These are phyloP conservation scores for Bubo scandiacus DNA, from an alignment of 2,113 vertebrate genomes.

Conservation along the genomic window DNA sequence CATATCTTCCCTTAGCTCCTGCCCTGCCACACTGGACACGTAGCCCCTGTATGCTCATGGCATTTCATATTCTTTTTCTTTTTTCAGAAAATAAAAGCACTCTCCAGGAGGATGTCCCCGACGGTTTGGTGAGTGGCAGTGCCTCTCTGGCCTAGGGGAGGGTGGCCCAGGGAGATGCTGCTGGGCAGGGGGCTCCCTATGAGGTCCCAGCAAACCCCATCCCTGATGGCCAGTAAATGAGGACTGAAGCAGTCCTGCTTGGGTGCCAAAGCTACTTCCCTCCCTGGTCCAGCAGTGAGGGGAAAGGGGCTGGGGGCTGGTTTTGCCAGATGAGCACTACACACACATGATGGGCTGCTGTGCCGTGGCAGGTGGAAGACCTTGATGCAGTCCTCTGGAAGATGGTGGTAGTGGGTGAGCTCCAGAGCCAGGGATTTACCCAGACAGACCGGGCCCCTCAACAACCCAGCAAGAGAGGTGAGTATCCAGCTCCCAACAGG, in stretches of 20 bases:
- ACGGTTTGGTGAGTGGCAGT: not conserved
- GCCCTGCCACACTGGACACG: too few relatives aligned
- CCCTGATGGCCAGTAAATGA: not conserved
- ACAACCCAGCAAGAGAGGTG: conserved; percentile 79
- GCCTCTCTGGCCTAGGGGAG: not conserved
- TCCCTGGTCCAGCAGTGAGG: not conserved
- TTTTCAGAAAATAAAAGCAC: not conserved
- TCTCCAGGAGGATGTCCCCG: not conserved
- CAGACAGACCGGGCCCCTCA: conserved; percentile 72
- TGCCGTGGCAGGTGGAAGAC: conserved; percentile 68
- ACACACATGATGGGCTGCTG: fast-evolving
- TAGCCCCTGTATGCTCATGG: not conserved
- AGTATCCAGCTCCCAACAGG: not conserved
- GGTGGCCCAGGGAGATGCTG: fast-evolving
- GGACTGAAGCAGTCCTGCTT: not conserved
- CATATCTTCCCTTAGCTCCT: not conserved
- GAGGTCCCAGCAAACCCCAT: not conserved
- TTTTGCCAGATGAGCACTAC: not conserved
- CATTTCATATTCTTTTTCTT: not conserved
- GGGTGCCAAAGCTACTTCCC: not conserved
- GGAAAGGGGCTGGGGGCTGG: not conserved
- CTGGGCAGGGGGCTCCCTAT: not conserved
- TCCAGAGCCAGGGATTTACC: conserved; percentile 72
- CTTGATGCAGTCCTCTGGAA: conserved; percentile 73
- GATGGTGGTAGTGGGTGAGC: conserved; percentile 70